Conservation (phyloP, 2,797 vertebrate species). For the Cichlasoma orientale region DNA sequence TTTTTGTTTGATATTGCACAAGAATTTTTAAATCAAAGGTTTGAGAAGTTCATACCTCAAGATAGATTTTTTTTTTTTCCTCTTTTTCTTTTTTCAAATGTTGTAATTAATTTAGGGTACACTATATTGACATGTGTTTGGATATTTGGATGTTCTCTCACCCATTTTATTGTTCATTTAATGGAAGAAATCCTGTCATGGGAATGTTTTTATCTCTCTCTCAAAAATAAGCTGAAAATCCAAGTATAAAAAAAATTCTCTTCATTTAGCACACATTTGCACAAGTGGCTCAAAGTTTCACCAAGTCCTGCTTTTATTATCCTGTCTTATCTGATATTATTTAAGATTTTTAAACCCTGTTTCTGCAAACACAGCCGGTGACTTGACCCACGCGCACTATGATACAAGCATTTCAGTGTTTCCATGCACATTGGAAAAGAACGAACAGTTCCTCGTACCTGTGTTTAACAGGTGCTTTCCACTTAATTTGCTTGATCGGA, state of each 20-base stretch:
- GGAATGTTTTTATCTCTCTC: constrained; percentile 29
- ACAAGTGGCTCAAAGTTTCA: not conserved
- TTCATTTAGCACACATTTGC: not conserved
- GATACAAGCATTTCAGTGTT: not conserved
- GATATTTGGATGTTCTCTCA: constrained; percentile 1
- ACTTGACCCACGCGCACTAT: not conserved
- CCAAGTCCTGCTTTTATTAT: not conserved
- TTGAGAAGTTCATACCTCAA: constrained; percentile 47
- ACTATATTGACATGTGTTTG: constrained; percentile 33
- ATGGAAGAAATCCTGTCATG: constrained; percentile 15
- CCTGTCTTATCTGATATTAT: not conserved
- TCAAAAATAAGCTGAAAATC: constrained; percentile 8
- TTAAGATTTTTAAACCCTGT: not conserved
- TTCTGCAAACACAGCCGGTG: not conserved
- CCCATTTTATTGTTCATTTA: constrained; percentile 26
- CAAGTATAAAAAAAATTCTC: not conserved
- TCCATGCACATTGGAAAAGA: constrained; percentile 2
- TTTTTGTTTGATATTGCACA: constrained; percentile 54
- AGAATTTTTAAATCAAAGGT: constrained; percentile 30
- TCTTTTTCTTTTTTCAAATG: not conserved
- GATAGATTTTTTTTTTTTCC: not conserved
- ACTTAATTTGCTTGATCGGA: not conserved
- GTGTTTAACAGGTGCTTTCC: constrained; percentile 8
- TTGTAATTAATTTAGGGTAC: constrained; percentile 29
- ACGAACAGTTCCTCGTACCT: not conserved